phyloP scores from a whole-genome alignment of 1,140 invertebrate genomes.

The Colletes latitarsis region DNA sequence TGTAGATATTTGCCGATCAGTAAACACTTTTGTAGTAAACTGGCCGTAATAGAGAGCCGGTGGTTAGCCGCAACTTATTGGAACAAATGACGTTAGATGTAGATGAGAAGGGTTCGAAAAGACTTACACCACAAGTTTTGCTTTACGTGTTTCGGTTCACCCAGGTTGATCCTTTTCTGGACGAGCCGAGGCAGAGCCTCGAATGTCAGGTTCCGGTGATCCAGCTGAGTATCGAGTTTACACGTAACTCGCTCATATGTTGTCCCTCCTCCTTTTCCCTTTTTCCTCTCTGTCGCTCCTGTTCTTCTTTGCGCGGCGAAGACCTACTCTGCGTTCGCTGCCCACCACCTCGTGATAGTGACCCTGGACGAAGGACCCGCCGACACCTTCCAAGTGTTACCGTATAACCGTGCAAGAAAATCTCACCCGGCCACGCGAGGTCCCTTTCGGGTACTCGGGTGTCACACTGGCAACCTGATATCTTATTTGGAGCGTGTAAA shows the following conservation, averaged over 20 bases:
- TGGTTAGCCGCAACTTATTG: slow-evolving; percentile 29
- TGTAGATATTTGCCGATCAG: too few relatives aligned
- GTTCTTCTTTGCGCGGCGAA: slow-evolving; percentile 49
- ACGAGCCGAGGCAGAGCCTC: slow-evolving; percentile 31
- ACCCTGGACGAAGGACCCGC: slow-evolving; percentile 50
- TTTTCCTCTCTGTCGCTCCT: background rate
- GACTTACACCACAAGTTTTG: slow-evolving; percentile 1
- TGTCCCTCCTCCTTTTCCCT: slow-evolving; percentile 11
- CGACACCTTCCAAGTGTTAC: slow-evolving; percentile 75
- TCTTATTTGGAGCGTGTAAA: slow-evolving; percentile 50
- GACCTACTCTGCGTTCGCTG: slow-evolving; percentile 56
- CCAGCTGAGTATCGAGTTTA: slow-evolving; percentile 60
- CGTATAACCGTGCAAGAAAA: slow-evolving; percentile 65
- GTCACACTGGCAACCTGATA: slow-evolving; percentile 67
- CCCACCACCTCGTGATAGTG: slow-evolving; percentile 54
- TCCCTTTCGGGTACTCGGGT: slow-evolving; percentile 69
- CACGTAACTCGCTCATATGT: slow-evolving; percentile 54
- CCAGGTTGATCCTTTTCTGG: slow-evolving; percentile 12
- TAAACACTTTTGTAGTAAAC: background rate
- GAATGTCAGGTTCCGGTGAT: slow-evolving; percentile 61
- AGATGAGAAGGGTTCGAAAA: background rate
- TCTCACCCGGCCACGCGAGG: slow-evolving; percentile 64
- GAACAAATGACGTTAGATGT: slow-evolving; percentile 3
- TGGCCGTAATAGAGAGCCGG: slow-evolving; percentile 15
- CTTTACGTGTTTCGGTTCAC: background rate